Evolutionary conservation across 2,888 invertebrate genomes (phyloP).

Genomic region (Dryobotodes eremita): DNA sequence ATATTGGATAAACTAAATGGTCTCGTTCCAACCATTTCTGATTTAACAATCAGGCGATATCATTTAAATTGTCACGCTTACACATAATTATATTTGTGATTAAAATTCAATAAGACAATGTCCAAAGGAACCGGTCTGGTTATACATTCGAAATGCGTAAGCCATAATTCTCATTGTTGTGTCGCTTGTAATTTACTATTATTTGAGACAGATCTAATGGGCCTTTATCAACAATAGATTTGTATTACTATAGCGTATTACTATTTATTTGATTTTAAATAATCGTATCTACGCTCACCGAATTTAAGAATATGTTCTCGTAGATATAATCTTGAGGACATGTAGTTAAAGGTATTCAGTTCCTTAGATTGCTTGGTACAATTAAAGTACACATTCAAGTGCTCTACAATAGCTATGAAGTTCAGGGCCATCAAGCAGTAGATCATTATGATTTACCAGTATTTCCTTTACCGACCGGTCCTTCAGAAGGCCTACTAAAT

Average conservation of each 20-base stretch:
- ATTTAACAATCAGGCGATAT: slow-evolving; percentile 35
- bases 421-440: slow-evolving; percentile 29
- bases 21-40: slow-evolving; percentile 15
- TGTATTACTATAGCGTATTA: slow-evolving; percentile 36
- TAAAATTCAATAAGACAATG: slow-evolving; percentile 47
- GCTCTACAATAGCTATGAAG: slow-evolving; percentile 10
- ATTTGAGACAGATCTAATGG: slow-evolving; percentile 45
- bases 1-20: slow-evolving; percentile 26
- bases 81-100: slow-evolving; percentile 26
- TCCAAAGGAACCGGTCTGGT: slow-evolving; percentile 45
- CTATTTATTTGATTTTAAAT: slow-evolving; percentile 47
- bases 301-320: slow-evolving; percentile 27
- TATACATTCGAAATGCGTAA: slow-evolving; percentile 59
- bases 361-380: neutral
- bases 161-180: slow-evolving; percentile 43
- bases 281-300: slow-evolving; percentile 5
- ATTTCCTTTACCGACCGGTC: slow-evolving; percentile 31
- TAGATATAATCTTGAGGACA: neutral
- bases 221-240: slow-evolving; percentile 46
- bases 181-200: slow-evolving; percentile 53
- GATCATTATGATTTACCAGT: slow-evolving; percentile 32
- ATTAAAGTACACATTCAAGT: slow-evolving; percentile 8
- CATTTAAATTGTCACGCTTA: slow-evolving; percentile 36
- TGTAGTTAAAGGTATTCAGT: neutral
- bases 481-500: slow-evolving; percentile 50